Conservation (phyloP, 2,113 vertebrate genomes). For the Ceyx cyanopectus region DNA sequence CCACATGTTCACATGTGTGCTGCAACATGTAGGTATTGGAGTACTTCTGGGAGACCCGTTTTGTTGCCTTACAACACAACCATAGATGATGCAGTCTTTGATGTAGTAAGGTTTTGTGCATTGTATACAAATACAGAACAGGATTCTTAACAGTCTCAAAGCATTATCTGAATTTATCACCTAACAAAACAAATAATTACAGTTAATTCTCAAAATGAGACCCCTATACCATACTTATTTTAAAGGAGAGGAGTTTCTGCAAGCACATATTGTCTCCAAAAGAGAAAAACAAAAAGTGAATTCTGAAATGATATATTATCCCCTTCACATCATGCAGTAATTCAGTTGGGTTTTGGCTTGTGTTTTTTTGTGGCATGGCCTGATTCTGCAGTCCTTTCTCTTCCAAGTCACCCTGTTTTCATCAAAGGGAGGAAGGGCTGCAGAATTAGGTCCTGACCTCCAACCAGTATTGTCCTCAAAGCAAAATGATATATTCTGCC, state of each 20-base stretch:
- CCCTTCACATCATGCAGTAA: neutral
- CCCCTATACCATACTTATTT: neutral
- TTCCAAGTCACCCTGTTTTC: neutral
- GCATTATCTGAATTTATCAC: neutral
- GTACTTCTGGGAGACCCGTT: neutral
- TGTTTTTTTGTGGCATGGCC: neutral
- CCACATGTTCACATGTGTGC: neutral
- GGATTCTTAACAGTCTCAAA: neutral
- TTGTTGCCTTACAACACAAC: neutral
- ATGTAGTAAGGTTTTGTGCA: neutral
- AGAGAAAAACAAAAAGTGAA: neutral
- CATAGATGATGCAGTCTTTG: neutral
- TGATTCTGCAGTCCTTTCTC: neutral
- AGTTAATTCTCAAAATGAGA: neutral
- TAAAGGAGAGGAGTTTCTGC: neutral
- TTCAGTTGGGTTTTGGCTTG: neutral
- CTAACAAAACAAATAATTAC: neutral
- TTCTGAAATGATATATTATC: neutral
- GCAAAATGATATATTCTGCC: neutral
- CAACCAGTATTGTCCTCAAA: neutral
- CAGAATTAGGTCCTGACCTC: neutral
- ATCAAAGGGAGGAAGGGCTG: neutral
- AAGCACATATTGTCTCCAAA: neutral
- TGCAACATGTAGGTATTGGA: neutral
- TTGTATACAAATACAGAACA: neutral